phyloP scores from a whole-genome alignment of 2,797 vertebrate species.

The Hippopotamyrus pictus region DNA sequence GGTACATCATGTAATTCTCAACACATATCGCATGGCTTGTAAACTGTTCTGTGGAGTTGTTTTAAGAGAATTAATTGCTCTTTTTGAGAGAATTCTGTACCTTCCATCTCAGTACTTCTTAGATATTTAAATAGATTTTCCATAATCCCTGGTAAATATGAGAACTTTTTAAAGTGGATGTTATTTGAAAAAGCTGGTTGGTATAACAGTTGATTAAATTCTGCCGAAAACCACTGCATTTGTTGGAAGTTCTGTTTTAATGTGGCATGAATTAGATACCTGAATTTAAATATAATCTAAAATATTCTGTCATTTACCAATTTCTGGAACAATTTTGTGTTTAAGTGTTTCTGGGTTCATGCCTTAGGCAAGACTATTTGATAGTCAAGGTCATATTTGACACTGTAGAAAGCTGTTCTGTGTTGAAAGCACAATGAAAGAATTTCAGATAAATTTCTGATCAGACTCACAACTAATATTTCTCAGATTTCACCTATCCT shows the following conservation, averaged over 20 bases:
- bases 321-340: background rate
- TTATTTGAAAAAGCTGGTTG: background rate
- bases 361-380: background rate
- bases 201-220: background rate
- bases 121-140: background rate
- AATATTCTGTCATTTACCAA: background rate
- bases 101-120: background rate
- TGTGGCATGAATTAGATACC: background rate
- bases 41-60: constrained; percentile 82
- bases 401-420: background rate
- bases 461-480: background rate
- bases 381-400: background rate
- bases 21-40: constrained; percentile 87
- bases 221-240: background rate
- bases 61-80: constrained; percentile 78
- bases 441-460: background rate
- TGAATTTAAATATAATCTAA: background rate
- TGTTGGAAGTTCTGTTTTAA: background rate
- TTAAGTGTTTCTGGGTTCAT: background rate
- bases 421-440: background rate
- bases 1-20: constrained; percentile 62
- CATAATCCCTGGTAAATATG: background rate
- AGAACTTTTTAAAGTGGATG: background rate
- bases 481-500: background rate
- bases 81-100: constrained; percentile 16